These are phyloP conservation scores for Temnothorax curvispinosus DNA, from an alignment of 1,140 invertebrate species.

Conservation along the genomic window DNA sequence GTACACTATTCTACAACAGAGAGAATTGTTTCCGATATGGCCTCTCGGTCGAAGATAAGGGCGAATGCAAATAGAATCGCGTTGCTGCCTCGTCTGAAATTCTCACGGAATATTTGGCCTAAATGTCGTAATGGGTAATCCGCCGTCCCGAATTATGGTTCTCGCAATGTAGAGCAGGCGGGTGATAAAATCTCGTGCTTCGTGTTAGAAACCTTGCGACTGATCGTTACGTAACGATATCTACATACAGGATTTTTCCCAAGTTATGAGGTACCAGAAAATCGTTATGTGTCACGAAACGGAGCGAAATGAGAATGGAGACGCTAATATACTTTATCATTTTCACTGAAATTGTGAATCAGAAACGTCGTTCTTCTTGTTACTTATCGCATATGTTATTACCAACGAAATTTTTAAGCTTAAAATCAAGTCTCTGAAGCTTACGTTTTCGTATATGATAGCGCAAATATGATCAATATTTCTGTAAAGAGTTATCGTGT, in stretches of 20 bases:
- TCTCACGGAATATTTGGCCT: slow-evolving; percentile 37
- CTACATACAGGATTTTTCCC: slow-evolving; percentile 47
- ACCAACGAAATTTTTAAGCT: not conserved
- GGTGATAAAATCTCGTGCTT: slow-evolving; percentile 50
- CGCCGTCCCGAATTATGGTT: slow-evolving; percentile 35
- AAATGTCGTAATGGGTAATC: slow-evolving; percentile 48
- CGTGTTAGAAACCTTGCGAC: slow-evolving; percentile 20
- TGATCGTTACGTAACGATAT: slow-evolving; percentile 38
- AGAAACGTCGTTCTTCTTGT: not conserved
- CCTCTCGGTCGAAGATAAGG: not conserved
- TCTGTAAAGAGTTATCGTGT: not conserved
- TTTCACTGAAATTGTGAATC: not conserved
- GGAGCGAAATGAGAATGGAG: not conserved
- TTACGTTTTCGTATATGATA: not conserved
- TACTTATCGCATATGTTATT: not conserved
- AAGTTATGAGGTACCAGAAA: not conserved
- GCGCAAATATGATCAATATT: not conserved
- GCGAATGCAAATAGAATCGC: not conserved
- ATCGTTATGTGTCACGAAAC: slow-evolving; percentile 30
- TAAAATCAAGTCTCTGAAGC: not conserved
- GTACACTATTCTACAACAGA: not conserved
- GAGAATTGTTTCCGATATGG: not conserved
- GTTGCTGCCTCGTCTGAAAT: not conserved
- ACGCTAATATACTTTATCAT: not conserved
- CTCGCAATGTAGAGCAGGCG: slow-evolving; percentile 32